Evolutionary conservation across 2,797 vertebrate genomes (phyloP).

Genomic region (Anguilla obscura): DNA sequence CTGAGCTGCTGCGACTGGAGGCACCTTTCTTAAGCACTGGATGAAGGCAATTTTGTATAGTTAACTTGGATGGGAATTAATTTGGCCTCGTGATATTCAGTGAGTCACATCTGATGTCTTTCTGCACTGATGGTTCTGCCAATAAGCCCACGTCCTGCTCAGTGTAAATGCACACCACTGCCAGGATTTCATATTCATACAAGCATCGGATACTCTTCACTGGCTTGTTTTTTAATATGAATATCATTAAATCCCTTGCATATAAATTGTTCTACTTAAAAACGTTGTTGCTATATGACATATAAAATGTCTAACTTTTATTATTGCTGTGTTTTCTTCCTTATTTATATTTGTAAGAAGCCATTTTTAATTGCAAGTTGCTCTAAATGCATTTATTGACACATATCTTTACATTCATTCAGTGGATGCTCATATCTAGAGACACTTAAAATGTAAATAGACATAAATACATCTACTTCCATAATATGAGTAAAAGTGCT

Average conservation of each 20-base stretch:
- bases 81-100: neutral
- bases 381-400: neutral
- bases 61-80: neutral
- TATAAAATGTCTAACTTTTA: neutral
- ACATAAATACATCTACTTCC: neutral
- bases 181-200: neutral
- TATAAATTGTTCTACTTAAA: neutral
- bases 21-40: neutral
- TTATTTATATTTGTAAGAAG: neutral
- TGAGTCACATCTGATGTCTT: neutral
- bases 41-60: neutral
- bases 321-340: neutral
- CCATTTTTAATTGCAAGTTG: neutral
- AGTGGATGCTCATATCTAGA: neutral
- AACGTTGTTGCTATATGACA: neutral
- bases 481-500: neutral
- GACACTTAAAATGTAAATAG: neutral
- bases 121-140: constrained; percentile 6
- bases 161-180: neutral
- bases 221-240: neutral
- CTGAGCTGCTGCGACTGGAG: neutral
- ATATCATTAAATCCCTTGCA: neutral
- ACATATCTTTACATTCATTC: neutral
- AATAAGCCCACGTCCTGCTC: neutral
- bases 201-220: neutral